phyloP scores from a whole-genome alignment of 1,140 invertebrate genomes.

The Cotesia chilonis region DNA sequence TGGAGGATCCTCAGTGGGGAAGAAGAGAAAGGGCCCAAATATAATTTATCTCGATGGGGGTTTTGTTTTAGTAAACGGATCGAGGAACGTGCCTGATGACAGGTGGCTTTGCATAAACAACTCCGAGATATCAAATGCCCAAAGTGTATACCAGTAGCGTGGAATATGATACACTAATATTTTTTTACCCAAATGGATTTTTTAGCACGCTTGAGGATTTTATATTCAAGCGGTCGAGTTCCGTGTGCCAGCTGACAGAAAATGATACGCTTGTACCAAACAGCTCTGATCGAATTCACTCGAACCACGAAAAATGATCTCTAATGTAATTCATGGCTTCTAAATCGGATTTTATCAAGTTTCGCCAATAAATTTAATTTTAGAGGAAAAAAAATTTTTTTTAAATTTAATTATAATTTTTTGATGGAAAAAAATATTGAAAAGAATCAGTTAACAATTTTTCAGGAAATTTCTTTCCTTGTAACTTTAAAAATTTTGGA shows the following conservation, averaged over 20 bases:
- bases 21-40: not conserved
- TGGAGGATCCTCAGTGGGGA: not conserved
- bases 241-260: constrained; percentile 56
- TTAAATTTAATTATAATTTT: no score
- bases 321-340: no score
- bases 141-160: constrained; percentile 57
- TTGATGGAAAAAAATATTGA: no score
- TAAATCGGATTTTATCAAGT: no score
- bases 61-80: not conserved
- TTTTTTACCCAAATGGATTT: constrained; percentile 41
- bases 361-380: no score
- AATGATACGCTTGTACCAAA: constrained; percentile 40
- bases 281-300: constrained; percentile 25
- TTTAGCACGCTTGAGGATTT: constrained; percentile 46
- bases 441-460: no score
- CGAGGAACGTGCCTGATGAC: constrained; percentile 46
- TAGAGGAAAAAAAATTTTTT: no score
- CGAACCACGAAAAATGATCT: no score
- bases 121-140: constrained; percentile 50
- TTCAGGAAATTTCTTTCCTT: no score
- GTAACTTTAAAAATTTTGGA: no score
- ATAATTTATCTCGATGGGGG: not conserved
- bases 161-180: constrained; percentile 48
- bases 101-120: constrained; percentile 45
- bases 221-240: constrained; percentile 43